A percentile compares a stretch with the other conserved stretches of the same genome.
phyloP scores from a whole-genome alignment of 1,140 invertebrate genomes.

The Oncopeltus fasciatus region DNA sequence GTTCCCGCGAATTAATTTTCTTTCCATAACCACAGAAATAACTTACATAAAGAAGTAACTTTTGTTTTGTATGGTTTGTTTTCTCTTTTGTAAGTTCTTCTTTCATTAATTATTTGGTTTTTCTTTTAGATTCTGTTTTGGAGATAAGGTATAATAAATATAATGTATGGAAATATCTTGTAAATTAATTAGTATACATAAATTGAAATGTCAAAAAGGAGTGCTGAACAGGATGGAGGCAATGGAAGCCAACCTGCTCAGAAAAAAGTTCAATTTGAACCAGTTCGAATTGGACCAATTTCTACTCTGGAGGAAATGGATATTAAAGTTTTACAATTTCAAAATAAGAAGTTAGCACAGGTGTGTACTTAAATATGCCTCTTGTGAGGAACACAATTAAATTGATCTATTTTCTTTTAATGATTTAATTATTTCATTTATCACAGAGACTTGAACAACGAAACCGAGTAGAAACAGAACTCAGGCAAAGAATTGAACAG shows the following conservation, averaged over 20 bases:
- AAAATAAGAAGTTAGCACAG: conserved; percentile 92
- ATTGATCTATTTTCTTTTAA: not conserved
- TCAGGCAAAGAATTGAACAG: conserved; percentile 86
- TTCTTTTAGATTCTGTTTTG: too few species aligned
- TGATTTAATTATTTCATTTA: not conserved
- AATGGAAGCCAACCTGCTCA: conserved; percentile 51
- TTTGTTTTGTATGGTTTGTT: too few species aligned
- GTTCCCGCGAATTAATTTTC: too few species aligned
- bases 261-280: conserved; percentile 89
- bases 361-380: too few species aligned
- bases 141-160: too few species aligned
- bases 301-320: conserved; percentile 93
- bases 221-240: conserved; percentile 37
- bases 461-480: conserved; percentile 74
- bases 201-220: conserved; percentile 46
- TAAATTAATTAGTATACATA: too few species aligned
- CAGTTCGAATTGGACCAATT: conserved; percentile 78
- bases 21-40: too few species aligned
- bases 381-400: conserved; percentile 1
- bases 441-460: conserved; percentile 71
- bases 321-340: conserved; percentile 89
- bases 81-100: too few species aligned
- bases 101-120: too few species aligned
- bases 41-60: too few species aligned
- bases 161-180: too few species aligned